Conservation (phyloP, 2,113 vertebrate genomes). For the Lontra canadensis region DNA sequence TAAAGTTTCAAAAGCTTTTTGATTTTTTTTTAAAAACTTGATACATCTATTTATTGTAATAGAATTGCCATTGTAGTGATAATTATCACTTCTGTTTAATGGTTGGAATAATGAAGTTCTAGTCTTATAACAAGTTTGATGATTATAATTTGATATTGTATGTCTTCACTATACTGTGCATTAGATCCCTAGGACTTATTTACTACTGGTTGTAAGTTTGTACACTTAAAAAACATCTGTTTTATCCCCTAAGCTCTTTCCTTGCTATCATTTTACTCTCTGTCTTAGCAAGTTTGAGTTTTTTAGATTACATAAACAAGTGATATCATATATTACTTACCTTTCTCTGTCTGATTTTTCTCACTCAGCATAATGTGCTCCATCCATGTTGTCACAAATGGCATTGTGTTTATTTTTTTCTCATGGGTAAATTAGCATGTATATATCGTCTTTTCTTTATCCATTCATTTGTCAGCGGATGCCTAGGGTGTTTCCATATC, state of each 20-base stretch:
- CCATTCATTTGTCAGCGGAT: not conserved
- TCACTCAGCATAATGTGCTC: not conserved
- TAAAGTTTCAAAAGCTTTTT: constrained; percentile 19
- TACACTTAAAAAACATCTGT: not conserved
- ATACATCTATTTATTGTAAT: not conserved
- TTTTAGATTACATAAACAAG: not conserved
- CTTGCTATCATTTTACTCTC: not conserved
- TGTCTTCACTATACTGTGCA: not conserved
- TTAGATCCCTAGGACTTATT: not conserved
- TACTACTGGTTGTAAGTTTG: not conserved
- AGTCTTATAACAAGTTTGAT: not conserved
- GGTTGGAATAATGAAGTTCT: not conserved
- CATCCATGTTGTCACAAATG: not conserved
- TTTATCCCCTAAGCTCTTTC: not conserved
- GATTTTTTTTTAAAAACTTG: not conserved
- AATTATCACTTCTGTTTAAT: not conserved
- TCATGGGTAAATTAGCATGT: not conserved
- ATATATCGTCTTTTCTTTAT: not conserved
- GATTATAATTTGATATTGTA: not conserved
- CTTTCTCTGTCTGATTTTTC: not conserved
- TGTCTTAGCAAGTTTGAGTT: not conserved
- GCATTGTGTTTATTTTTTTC: not conserved
- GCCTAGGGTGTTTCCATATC: not conserved
- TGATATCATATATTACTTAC: not conserved
- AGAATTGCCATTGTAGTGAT: not conserved